A percentile compares a stretch with the other conserved stretches of the same genome.
These are phyloP conservation scores for Lasius fuliginosus DNA, from an alignment of 2,888 invertebrate genomes.

Conservation along the genomic window DNA sequence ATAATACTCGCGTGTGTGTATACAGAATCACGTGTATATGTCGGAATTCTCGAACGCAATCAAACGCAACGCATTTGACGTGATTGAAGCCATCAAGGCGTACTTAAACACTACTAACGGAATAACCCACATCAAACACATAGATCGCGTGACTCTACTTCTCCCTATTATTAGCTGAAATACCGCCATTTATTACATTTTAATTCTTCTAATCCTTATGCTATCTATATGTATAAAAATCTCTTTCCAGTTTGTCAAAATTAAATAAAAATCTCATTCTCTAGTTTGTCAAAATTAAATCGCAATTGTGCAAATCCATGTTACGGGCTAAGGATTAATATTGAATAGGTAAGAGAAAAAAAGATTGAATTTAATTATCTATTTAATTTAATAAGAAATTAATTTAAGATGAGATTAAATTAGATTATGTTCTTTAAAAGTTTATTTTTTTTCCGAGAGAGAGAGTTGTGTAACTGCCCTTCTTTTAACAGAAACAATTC, in stretches of 20 bases:
- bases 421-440: not conserved
- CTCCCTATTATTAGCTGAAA: constrained; percentile 25
- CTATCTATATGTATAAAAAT: not conserved
- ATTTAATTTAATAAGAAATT: not conserved
- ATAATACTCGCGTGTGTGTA: constrained; percentile 32
- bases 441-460: not conserved
- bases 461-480: not conserved
- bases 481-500: not conserved
- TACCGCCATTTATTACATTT: constrained; percentile 22
- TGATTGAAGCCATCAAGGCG: constrained; percentile 53
- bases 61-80: constrained; percentile 51
- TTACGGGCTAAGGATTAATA: not conserved
- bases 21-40: constrained; percentile 22
- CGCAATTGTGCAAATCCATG: not conserved
- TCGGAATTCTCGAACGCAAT: constrained; percentile 46
- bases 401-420: no score
- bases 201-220: not conserved
- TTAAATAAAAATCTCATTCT: constrained; percentile 26
- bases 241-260: not conserved
- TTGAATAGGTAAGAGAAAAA: not conserved
- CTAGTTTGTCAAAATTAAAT: not conserved
- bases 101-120: constrained; percentile 42
- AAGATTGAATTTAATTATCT: not conserved
- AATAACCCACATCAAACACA: constrained; percentile 25
- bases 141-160: constrained; percentile 25